Conservation (phyloP, 2,797 vertebrate genomes). For the Ptychobarbus kaznakovi region DNA sequence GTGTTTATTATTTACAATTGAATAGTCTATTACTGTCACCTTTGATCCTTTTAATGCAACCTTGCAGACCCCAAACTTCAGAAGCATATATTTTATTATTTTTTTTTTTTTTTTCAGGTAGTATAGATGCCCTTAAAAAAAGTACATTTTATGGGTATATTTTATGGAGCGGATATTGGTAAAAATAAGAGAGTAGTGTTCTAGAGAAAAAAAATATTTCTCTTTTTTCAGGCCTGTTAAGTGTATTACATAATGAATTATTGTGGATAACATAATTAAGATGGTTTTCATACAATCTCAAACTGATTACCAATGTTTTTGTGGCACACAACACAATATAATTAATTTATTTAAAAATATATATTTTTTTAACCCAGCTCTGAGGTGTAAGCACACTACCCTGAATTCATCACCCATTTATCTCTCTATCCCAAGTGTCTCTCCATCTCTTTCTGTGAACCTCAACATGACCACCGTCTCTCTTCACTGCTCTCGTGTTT, state of each 20-base stretch:
- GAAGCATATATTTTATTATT: no score
- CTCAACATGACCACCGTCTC: conserved; percentile 12
- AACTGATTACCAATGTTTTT: not conserved
- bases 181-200: not conserved
- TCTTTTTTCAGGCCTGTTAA: not conserved
- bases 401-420: not conserved
- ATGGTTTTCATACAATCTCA: not conserved
- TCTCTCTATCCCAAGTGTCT: conserved; percentile 35
- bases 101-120: not conserved
- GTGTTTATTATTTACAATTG: not conserved
- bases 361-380: not conserved
- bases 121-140: not conserved
- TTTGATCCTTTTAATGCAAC: not conserved
- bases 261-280: not conserved
- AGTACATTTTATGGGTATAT: not conserved
- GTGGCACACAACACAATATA: not conserved
- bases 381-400: not conserved
- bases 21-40: not conserved
- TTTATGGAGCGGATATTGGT: not conserved
- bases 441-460: conserved; percentile 6
- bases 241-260: not conserved
- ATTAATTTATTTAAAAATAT: not conserved
- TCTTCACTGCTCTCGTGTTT: not conserved
- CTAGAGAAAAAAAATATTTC: no score
- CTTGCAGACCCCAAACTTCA: not conserved